Base-by-base conservation (phyloP, 2,888 invertebrate species). In the Theretra japonica region DNA sequence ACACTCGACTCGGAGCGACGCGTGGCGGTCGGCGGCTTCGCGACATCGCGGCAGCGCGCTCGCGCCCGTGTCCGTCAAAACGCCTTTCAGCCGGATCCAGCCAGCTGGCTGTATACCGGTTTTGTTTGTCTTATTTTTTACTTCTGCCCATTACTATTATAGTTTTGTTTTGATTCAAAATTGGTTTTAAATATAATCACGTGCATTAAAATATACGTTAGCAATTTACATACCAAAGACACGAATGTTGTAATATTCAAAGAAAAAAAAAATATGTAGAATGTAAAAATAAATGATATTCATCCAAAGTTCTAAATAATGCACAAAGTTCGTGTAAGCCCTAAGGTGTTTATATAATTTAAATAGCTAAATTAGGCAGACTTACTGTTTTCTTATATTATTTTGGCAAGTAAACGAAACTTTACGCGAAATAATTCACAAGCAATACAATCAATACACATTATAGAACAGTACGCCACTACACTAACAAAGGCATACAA, bases 61-160 rank as follows among this genome's bases (percentile, higher is more conserved):
- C 76, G 75, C 75, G 73, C 8, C 33, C 33, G 60, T 21, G 62
- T 33, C 65, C 65, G 65, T 48, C 65, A 65, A 65, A 65, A 48
- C 48, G 77, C 75, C 76, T 76, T 76, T 73, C 75, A 81, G 82
- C 81, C 85, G 84, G 88, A 88, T 89, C 86, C 83, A 77, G 80
- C 76, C 79, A 80, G 73, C 77, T 78, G 62, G 41, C 62, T n/a
- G 21, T 11, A 25, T 65, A 48, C 65, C 65, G 65, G 65, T 65
- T 65, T 65, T 65, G 23, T 65, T 65, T 65, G 62, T 65, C 41
- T 25, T 23, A 23, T 48, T 48, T 65, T 59, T 59, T 62, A 11
- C 17, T 48, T 65, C 33, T 41, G 15, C 21, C 19, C 33, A 62
- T 62, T 33, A 21, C n/a, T 30, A 8, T 15, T 41, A 48, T 11